Conservation (phyloP, 2,888 invertebrate genomes). For the Panorpa germanica region DNA sequence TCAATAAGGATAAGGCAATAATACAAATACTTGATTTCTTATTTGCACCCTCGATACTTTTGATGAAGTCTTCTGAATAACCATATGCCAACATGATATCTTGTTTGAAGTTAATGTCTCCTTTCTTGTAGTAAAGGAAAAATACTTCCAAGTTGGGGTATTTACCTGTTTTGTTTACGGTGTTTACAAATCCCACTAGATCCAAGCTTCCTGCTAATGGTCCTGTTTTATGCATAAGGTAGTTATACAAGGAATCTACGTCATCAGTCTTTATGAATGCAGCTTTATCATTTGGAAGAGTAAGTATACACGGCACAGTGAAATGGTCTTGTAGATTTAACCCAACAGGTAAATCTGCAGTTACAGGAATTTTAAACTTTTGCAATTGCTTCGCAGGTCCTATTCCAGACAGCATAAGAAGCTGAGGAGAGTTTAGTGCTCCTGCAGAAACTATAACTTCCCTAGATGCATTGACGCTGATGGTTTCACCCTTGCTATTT, state of each 20-base stretch:
- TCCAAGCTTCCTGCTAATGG: conserved; percentile 24
- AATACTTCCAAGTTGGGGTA: conserved; percentile 33
- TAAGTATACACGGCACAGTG: conserved; percentile 22
- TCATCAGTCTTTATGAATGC: conserved; percentile 17
- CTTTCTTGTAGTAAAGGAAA: too few species aligned
- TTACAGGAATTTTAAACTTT: conserved; percentile 33
- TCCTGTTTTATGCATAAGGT: conserved; percentile 25
- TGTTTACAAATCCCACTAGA: conserved; percentile 30
- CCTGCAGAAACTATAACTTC: conserved; percentile 48
- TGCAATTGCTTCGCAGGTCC: conserved; percentile 40
- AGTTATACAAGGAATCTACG: conserved; percentile 21
- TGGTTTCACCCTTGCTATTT: conserved; percentile 27
- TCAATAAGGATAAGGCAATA: too few species aligned
- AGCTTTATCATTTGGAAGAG: conserved; percentile 16
- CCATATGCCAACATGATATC: too few species aligned
- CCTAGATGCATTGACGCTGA: conserved; percentile 25
- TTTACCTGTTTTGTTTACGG: conserved; percentile 20
- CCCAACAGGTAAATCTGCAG: conserved; percentile 45
- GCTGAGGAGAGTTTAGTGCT: conserved; percentile 61
- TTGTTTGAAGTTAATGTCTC: too few species aligned
- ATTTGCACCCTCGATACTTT: too few species aligned
- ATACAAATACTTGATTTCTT: too few species aligned
- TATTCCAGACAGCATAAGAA: conserved; percentile 45
- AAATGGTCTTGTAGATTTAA: conserved; percentile 45
- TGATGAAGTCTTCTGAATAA: too few species aligned